Evolutionary conservation across 2,797 vertebrate species (phyloP).

Genomic region (Lophotriccus pileatus): DNA sequence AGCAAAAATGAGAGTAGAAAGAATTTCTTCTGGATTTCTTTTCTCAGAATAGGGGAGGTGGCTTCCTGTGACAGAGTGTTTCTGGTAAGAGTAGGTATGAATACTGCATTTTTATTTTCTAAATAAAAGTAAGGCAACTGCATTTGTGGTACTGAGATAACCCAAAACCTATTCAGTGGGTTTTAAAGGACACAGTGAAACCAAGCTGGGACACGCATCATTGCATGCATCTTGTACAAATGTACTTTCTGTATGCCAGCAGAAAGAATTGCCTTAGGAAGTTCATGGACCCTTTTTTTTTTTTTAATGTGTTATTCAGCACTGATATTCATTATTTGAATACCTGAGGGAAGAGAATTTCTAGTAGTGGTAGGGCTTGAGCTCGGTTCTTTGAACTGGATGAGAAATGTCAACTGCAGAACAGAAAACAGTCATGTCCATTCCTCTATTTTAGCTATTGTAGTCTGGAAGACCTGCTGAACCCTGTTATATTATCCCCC

Average conservation of each 20-base stretch:
- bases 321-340: not conserved
- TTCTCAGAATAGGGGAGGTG: not conserved
- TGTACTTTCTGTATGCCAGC: not conserved
- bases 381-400: not conserved
- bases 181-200: not conserved
- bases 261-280: not conserved
- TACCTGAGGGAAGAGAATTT: not conserved
- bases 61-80: not conserved
- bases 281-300: not conserved
- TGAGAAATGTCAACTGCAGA: not conserved
- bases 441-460: not conserved
- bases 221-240: not conserved
- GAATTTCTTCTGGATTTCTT: not conserved
- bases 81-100: not conserved
- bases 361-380: not conserved
- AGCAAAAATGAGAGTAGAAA: not conserved
- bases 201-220: accelerated
- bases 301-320: not conserved
- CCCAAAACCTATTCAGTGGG: not conserved
- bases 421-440: not conserved
- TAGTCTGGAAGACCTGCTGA: not conserved
- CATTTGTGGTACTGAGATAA: not conserved
- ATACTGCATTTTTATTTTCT: not conserved
- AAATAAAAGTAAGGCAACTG: not conserved
- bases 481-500: not conserved